These are phyloP conservation scores for Virgularia gustaviana DNA, from an alignment of 92 coral and sea anemone genomes.

Conservation along the genomic window DNA sequence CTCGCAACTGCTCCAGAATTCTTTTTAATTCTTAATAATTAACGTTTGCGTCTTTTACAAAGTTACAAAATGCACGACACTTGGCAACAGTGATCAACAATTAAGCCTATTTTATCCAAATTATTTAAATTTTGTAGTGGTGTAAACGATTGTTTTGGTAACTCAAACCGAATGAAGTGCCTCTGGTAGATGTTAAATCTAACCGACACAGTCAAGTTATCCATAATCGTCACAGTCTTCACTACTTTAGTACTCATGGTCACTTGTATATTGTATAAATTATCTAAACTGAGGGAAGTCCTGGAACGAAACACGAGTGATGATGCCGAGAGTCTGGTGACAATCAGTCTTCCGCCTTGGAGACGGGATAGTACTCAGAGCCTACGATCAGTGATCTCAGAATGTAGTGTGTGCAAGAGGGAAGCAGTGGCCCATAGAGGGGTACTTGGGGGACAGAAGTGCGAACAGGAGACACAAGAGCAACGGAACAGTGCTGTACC, in stretches of 20 bases:
- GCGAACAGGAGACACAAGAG: not conserved
- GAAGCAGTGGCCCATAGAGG: too few relatives aligned
- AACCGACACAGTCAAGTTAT: constrained; percentile 21
- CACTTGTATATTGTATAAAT: constrained; percentile 83
- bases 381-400: not conserved
- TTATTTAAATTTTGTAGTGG: too few relatives aligned
- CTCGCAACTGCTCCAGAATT: too few relatives aligned
- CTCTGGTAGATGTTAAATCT: constrained; percentile 25
- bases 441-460: not conserved
- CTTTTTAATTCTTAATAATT: too few relatives aligned
- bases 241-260: constrained; percentile 59
- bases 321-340: not conserved
- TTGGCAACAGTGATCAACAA: too few relatives aligned
- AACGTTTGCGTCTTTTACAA: too few relatives aligned
- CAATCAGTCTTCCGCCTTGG: constrained; percentile 12
- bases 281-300: constrained; percentile 56
- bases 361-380: not conserved
- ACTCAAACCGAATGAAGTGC: not conserved
- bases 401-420: constrained; percentile 19
- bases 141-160: not conserved
- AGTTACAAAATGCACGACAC: too few relatives aligned
- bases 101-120: too few relatives aligned
- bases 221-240: constrained; percentile 17
- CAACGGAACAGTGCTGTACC: not conserved
- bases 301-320: constrained; percentile 1